These are phyloP conservation scores for Eonycteris spelaea DNA, from an alignment of 2,113 vertebrate species.

Conservation along the genomic window DNA sequence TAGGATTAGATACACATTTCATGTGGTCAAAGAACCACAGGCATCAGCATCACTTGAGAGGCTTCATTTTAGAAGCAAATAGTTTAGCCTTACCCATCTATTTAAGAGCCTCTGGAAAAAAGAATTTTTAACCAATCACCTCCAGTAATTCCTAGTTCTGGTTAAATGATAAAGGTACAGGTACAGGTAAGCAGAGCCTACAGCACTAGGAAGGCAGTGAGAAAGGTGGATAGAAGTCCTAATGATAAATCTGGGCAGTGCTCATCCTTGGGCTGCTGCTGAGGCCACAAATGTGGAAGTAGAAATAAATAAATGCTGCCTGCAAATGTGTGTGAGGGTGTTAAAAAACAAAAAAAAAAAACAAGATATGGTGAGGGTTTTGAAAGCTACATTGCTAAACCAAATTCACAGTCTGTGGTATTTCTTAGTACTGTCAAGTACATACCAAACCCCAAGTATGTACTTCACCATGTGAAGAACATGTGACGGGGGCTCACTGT, in stretches of 20 bases:
- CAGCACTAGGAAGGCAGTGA: not conserved
- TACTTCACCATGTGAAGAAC: not conserved
- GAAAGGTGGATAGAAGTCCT: no score
- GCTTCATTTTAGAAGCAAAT: not conserved
- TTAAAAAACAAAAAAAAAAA: not conserved
- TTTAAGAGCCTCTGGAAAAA: not conserved
- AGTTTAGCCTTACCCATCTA: not conserved
- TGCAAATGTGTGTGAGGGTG: not conserved
- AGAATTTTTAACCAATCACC: not conserved
- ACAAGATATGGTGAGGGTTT: fast-evolving
- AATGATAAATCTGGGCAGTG: not conserved
- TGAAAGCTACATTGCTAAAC: not conserved
- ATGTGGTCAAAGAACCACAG: not conserved
- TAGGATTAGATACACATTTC: not conserved
- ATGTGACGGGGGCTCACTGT: not conserved
- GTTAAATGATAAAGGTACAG: not conserved
- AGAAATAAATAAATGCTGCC: not conserved
- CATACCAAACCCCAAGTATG: not conserved
- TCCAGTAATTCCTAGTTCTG: not conserved
- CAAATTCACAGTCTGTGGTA: not conserved
- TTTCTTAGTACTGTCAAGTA: not conserved
- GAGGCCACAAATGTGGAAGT: not conserved
- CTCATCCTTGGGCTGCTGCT: not conserved
- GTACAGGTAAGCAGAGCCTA: not conserved
- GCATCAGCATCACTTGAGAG: not conserved